These are phyloP conservation scores for Streblospio benedicti DNA, from an alignment of 1,140 invertebrate genomes.

Conservation along the genomic window DNA sequence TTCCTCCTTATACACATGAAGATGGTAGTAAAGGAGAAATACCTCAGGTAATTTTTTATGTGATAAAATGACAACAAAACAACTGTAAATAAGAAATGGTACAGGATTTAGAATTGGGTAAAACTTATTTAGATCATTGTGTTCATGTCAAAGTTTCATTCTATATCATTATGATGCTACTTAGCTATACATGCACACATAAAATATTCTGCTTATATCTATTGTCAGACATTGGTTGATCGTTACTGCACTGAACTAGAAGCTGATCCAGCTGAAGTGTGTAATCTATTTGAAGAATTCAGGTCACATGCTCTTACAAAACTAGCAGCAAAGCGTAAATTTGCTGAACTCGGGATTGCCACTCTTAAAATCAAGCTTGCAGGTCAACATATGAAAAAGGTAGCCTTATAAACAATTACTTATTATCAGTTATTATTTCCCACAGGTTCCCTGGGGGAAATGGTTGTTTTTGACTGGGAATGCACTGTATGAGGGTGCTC, in stretches of 20 bases:
- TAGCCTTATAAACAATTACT: neutral
- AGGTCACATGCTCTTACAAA: constrained; percentile 61
- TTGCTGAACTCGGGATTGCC: constrained; percentile 58
- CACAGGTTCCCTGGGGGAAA: too few species aligned
- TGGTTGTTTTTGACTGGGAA: neutral
- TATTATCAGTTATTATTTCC: too few species aligned
- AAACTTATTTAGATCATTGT: neutral
- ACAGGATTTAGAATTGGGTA: constrained; percentile 6
- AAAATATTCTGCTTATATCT: constrained; percentile 18
- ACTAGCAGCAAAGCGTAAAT: constrained; percentile 55
- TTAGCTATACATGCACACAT: constrained; percentile 10
- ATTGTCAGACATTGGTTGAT: constrained; percentile 53
- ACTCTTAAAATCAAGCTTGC: constrained; percentile 55
- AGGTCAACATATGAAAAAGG: constrained; percentile 3
- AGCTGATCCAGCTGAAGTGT: constrained; percentile 49
- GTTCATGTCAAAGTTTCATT: neutral
- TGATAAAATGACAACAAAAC: neutral
- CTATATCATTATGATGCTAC: constrained; percentile 3
- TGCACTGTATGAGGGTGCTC: neutral
- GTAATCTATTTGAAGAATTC: constrained; percentile 53
- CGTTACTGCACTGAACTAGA: constrained; percentile 53
- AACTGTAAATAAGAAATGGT: constrained; percentile 8
- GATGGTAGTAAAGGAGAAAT: constrained; percentile 49
- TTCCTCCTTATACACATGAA: constrained; percentile 57
- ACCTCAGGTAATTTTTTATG: constrained; percentile 24